Evolutionary conservation across 2,888 invertebrate species (phyloP).

Genomic region (Saturnia pavonia): DNA sequence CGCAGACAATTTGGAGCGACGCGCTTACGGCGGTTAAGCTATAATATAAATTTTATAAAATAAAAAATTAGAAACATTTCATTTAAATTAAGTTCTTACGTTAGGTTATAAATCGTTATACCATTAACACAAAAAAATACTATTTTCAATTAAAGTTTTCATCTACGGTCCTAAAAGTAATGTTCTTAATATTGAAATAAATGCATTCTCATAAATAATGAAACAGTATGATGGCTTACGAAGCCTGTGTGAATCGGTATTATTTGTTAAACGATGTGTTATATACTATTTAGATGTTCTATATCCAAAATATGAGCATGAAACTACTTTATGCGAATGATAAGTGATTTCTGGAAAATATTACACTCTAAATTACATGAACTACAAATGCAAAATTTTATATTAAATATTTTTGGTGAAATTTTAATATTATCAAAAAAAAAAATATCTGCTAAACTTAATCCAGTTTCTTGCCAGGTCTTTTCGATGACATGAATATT

Average conservation of each 20-base stretch:
- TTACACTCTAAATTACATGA: neutral
- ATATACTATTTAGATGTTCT: slow-evolving; percentile 61
- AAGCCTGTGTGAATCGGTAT: slow-evolving; percentile 80
- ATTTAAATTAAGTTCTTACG: no score
- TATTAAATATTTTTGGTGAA: no score
- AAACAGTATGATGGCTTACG: slow-evolving; percentile 40
- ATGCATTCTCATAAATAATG: slow-evolving; percentile 65
- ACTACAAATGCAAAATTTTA: no score
- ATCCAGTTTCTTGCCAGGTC: no score
- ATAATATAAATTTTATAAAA: neutral
- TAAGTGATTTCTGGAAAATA: no score
- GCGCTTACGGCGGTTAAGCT: no score
- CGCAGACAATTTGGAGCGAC: no score
- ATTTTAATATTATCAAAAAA: no score
- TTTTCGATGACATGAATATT: no score
- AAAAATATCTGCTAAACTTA: no score
- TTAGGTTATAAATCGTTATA: no score
- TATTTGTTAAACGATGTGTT: slow-evolving; percentile 49
- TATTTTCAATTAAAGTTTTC: neutral
- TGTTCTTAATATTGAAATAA: slow-evolving; percentile 20
- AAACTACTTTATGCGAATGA: slow-evolving; percentile 57
- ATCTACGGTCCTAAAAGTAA: neutral
- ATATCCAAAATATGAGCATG: slow-evolving; percentile 62
- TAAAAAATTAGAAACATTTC: neutral
- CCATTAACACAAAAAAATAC: neutral